Base-by-base conservation (phyloP, 92 coral and sea anemone species). In the Isaurus tuberculatus region DNA sequence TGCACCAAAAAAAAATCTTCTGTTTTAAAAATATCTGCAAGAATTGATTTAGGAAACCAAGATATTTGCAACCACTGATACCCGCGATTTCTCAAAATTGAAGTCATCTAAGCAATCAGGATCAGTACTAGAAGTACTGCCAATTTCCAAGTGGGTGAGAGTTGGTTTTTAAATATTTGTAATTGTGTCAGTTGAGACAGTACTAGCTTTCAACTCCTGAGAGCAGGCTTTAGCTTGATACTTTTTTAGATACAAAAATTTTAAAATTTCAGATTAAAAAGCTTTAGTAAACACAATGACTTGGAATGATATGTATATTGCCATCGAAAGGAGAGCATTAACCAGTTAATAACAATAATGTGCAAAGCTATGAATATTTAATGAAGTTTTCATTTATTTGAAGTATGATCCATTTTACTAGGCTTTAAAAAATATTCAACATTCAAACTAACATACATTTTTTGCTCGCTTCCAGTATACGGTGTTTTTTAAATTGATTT, bases 381-480 rank as follows among this genome's bases (percentile, higher is more conserved):
- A 4, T 44, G 9, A 44, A 44, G 51, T 44, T 44, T 44, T 44
- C 69, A 26, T 63, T 28, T 27, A 27, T 69, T 69, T 69, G 74
- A 44, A n/a, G 43, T 51, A 17, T 51, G 61, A 3, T 51, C 17
- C 4, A 51, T 51, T 7, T 14, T 14, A n/a, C 15, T 14, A 51
- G 67, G 67, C 25, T 5, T 61, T 61, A 23, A 27, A 61, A 23
- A 19, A 2, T 27, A 57, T 61, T 4, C 13, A 61, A 23, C 30
- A 23, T 61, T 61, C 22, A 61, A 51, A 51, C 15, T 61, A 22
- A 61, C 67, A 61, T 25, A 61, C 72, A 1, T 67, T 67, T 30
- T 33, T 67, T 19, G 42, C 44, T 67, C 44, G 72, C 20, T 67
- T 67, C 68, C 68, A 63, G 33, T 63, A 63, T 9, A 63, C 25